Base-by-base conservation (phyloP, 2,113 vertebrate species). In the Lathamus discolor region DNA sequence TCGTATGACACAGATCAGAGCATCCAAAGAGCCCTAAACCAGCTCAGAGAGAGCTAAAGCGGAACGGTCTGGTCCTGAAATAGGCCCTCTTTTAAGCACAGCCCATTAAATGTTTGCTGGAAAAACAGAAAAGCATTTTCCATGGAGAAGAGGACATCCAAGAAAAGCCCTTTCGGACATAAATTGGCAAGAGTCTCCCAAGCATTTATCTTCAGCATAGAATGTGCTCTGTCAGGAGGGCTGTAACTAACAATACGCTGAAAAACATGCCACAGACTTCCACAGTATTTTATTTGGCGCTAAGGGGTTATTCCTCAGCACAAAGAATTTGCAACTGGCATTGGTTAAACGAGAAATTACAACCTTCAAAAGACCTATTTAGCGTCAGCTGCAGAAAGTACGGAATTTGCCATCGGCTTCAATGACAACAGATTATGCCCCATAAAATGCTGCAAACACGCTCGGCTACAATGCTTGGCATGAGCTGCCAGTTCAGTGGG, bases 211-310 rank as follows among this genome's bases (percentile, higher is more conserved):
- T 98, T 97, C 93, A 2, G 78, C 88, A 97, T 80, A 97, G 97
- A 98, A 98, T 96, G 97, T 95, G 95, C 97, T 97, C 97, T 97
- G 97, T 98, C 98, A 97, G 97, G 97, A 97, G 79, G 73, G 96
- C 97, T 94, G 97, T 90, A 97, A 96, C 96, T 97, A 98, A 98
- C 97, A 98, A 98, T 98, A 97, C 63, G 31, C 96, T 94, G 93
- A 96, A 97, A 98, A 97, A 94, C 96, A 95, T 82, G 91, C 97
- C 98, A 96, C 98, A 98, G 97, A 97, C 97, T 92, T 96, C 79
- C 97, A 95, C 96, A 95, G 96, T 98, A 82, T 98, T 98, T 98
- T 98, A 97, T 95, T 98, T 98, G 98, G 97, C 98, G 69, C 73
- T 16, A 86, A 92, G 92, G 86, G 95, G 97, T 97, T 97, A 97